Conservation (phyloP, 2,113 vertebrate species). For the Micronycteris hirsuta region DNA sequence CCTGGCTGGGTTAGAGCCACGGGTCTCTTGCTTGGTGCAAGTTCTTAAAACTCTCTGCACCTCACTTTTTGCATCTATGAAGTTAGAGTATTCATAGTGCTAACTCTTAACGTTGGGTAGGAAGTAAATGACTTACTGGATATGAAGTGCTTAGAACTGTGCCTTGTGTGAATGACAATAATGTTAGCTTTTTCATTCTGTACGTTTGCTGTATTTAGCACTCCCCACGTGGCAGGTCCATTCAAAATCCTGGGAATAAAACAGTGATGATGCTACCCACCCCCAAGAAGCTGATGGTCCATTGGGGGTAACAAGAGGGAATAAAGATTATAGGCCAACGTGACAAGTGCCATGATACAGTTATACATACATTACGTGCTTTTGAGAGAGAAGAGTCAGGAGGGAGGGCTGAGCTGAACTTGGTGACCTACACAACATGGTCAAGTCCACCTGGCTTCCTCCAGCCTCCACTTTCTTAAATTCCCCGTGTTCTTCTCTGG, state of each 20-base stretch:
- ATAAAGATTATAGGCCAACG: neutral
- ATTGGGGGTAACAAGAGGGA: neutral
- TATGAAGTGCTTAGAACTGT: neutral
- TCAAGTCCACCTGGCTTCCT: rapidly evolving
- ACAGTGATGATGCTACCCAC: too few relatives aligned
- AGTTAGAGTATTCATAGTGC: too few relatives aligned
- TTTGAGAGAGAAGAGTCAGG: neutral
- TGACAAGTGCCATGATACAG: too few relatives aligned
- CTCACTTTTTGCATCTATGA: neutral
- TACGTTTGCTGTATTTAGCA: neutral
- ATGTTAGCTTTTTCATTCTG: neutral
- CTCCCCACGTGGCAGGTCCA: neutral
- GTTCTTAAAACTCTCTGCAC: neutral
- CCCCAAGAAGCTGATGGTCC: neutral
- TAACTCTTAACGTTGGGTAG: neutral
- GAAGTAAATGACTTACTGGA: neutral
- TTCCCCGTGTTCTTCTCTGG: neutral
- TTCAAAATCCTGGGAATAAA: neutral
- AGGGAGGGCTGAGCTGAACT: neutral
- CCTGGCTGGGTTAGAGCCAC: neutral
- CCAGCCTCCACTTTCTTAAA: neutral
- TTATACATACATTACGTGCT: rapidly evolving
- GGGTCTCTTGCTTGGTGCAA: neutral
- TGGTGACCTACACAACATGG: neutral
- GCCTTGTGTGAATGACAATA: neutral